These are phyloP conservation scores for Diogma glabrata DNA, from an alignment of 2,888 invertebrate species.

Conservation along the genomic window DNA sequence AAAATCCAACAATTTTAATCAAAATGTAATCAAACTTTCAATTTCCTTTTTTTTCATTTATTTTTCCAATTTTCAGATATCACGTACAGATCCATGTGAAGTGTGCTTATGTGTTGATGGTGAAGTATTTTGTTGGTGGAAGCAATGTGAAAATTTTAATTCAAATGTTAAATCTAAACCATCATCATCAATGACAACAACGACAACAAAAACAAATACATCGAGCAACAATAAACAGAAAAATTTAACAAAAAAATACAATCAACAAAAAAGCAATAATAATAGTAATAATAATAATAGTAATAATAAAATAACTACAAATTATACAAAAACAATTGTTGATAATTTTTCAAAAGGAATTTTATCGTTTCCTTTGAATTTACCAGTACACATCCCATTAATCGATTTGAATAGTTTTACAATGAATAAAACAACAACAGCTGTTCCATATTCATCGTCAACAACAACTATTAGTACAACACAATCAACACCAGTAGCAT, in stretches of 20 bases:
- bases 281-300: slow-evolving; percentile 8
- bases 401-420: neutral
- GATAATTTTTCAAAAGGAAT: slow-evolving; percentile 14
- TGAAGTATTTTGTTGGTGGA: slow-evolving; percentile 57
- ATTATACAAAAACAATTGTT: slow-evolving; percentile 6
- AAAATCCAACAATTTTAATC: no score
- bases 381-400: slow-evolving; percentile 15
- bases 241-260: slow-evolving; percentile 7
- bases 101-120: slow-evolving; percentile 52
- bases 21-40: no score
- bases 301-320: slow-evolving; percentile 4
- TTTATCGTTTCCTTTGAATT: slow-evolving; percentile 18
- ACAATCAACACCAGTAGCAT: neutral
- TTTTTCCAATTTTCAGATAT: slow-evolving; percentile 41
- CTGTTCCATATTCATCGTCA: neutral
- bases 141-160: slow-evolving; percentile 41
- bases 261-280: slow-evolving; percentile 5
- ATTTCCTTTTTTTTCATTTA: neutral
- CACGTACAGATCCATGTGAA: slow-evolving; percentile 47
- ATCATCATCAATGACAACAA: slow-evolving; percentile 3
- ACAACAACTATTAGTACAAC: neutral
- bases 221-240: no score
- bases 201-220: neutral
- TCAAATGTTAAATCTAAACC: neutral
- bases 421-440: neutral